Base-by-base conservation (phyloP, 2,888 invertebrate species). In the Rotaria socialis region DNA sequence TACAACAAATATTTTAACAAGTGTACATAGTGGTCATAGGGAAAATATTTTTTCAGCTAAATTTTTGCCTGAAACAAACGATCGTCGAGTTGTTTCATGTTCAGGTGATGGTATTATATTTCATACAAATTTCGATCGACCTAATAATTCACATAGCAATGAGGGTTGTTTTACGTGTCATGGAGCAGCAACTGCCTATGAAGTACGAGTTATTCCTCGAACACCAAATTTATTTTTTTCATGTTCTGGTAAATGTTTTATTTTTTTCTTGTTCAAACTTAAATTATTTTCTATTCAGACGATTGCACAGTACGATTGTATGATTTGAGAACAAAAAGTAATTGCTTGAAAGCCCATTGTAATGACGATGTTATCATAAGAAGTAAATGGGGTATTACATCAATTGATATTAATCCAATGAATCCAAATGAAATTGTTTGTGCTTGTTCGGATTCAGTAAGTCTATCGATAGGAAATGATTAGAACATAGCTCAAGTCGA, bases 41-140 rank as follows among this genome's bases (percentile, higher is more conserved):
- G 94, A 94, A 74, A 95, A 95, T 90, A 95, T 95, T 88, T 95
- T 95, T 90, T 94, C 95, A 92, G 95, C 95, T 84, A 94, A 94
- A 89, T 95, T 95, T 92, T 92, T 95, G 90, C 95, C 95, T 27
- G 92, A 92, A 88, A 93, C 93, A 87, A 92, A 92, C 88, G 94
- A 94, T 91, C 86, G 88, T 22, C 87, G 92, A 91, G 93, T 95
- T 88, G 93, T 95, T 43, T 95, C 95, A 4, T 95, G 95, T 90
- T 94, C 95, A 74, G 95, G 95, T 14, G 95, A 95, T 92, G 95
- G 95, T 27, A 93, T 94, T 87, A 94, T 95, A 87, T 92, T 94
- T 87, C 94, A 94, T 90, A 94, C 94, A 88, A 94, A 91, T 85
- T 87, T 91, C 0, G 89, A 90, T 58, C 86, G 89, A 52, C 22